Conservation (phyloP, 2,888 invertebrate species). For the Melinaea menophilus region DNA sequence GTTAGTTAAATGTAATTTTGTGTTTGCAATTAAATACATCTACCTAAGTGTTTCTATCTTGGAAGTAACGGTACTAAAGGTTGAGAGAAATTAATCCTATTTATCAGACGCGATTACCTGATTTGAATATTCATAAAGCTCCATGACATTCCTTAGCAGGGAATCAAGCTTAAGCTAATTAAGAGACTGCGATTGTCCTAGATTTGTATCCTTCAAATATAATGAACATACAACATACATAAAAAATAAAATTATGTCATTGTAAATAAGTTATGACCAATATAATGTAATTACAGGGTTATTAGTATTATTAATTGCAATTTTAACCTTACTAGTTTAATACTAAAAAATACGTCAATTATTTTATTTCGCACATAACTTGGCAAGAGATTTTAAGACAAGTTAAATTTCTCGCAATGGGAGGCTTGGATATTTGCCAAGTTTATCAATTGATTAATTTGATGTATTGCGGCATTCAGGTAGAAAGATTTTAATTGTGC, state of each 20-base stretch:
- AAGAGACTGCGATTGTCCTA: constrained; percentile 7
- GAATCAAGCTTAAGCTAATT: constrained; percentile 30
- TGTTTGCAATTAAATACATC: neutral
- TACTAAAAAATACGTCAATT: constrained; percentile 14
- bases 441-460: constrained; percentile 30
- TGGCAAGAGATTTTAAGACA: constrained; percentile 24
- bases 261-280: too few species aligned
- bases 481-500: constrained; percentile 29
- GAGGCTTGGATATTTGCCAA: constrained; percentile 27
- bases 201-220: neutral
- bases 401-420: constrained; percentile 17
- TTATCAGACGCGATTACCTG: constrained; percentile 40
- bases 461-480: constrained; percentile 30
- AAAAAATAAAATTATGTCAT: too few species aligned
- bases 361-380: constrained; percentile 20
- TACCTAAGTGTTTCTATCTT: neutral
- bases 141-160: constrained; percentile 40
- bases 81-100: constrained; percentile 45
- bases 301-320: neutral
- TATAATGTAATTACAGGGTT: too few species aligned
- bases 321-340: constrained; percentile 4
- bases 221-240: too few species aligned
- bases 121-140: constrained; percentile 44
- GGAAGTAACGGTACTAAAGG: constrained; percentile 25
- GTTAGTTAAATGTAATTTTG: too few species aligned